Base-by-base conservation (phyloP, 2,797 vertebrate species). In the Clarias platycephalus region DNA sequence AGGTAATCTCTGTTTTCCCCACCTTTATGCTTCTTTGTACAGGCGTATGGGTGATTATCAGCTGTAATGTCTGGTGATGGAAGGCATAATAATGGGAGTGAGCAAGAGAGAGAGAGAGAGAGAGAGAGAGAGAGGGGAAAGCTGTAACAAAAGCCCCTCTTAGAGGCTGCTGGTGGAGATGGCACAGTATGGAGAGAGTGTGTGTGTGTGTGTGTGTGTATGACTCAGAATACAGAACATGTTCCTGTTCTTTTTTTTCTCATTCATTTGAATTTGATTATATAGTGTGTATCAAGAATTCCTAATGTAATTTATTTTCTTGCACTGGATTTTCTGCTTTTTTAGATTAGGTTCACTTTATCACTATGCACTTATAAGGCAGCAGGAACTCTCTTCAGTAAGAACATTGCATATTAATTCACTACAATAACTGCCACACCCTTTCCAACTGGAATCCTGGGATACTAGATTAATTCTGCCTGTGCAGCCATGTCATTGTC, bases 11-110 rank as follows among this genome's bases (percentile, higher is more conserved):
- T 28, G 77, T 80, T 9, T 22, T 53, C 13, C n/a, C 31, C 60
- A 66, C 1, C 8, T 80, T 80, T 34, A 28, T 63, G 60, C 76
- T 20, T 81, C 74, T 86, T 81, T 87, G 81, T 88, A 72, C 67
- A 86, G 83, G 80, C 82, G 58, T 70, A 64, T 84, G 83, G 89
- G 82, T 92, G 92, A 94, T 93, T 91, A 93, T 89, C 86, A 84
- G 75, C 88, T 86, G 86, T 90, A 91, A 92, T 92, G 55, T 84
- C 81, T 90, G 72, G 84, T 90, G 89, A 91, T 93, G 89, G 92
- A 91, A 93, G 91, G 91, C 89, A 67, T 92, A 91, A 91, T 91
- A 91, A 92, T 66, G 44, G 37, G 66, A 64, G 49, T 58, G 31
- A 26, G 53, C 37, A 10, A 71, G 31, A 57, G 57, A 81, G 24